Base-by-base conservation (phyloP, 2,888 invertebrate species). In the Machimus rusticus region DNA sequence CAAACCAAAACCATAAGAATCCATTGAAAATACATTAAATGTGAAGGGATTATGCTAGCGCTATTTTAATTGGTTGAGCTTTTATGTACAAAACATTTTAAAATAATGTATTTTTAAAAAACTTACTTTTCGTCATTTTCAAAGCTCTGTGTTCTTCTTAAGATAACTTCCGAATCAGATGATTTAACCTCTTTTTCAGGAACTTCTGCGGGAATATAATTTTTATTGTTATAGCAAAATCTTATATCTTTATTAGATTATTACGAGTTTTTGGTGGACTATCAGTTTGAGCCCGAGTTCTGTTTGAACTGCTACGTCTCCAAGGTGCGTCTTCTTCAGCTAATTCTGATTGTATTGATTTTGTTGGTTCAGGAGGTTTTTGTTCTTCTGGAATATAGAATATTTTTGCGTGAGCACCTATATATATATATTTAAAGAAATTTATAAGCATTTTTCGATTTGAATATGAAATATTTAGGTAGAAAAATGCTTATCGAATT, bases 61-160 rank as follows among this genome's bases (percentile, higher is more conserved):
- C 46, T 43, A 43, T 12, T 28, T 79, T 46, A 43, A 34, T 19
- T 28, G n/a, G 14, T 76, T 8, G 19, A 76, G 14, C 5, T 78
- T 46, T 51, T 76, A 76, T 86, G 46, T 76, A 86, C 77, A 86
- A 46, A 77, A 86, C 6, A 6, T 28, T 12, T 85, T 74, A 74
- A 51, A 14, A 4, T 8, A 51, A 16, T 34, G 2, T 28, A 14
- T 23, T 66, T 14, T 23, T 66, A 23, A 57, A 34, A 14, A n/a
- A 96, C 96, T 95, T 94, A 97, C 97, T 96, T 96, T 93, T 96
- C 96, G 92, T 97, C 97, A 91, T 96, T 96, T 93, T 97, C 97
- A 92, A 97, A 97, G 93, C 97, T 97, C 92, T 97, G 96, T 77
- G 97, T 96, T 92, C 97, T 94, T 92, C 97, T 94, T 88, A 97